Evolutionary conservation across 2,797 vertebrate species (phyloP), one percentile per base, ranked within the genome.

Genomic region (Tinamus major): DNA sequence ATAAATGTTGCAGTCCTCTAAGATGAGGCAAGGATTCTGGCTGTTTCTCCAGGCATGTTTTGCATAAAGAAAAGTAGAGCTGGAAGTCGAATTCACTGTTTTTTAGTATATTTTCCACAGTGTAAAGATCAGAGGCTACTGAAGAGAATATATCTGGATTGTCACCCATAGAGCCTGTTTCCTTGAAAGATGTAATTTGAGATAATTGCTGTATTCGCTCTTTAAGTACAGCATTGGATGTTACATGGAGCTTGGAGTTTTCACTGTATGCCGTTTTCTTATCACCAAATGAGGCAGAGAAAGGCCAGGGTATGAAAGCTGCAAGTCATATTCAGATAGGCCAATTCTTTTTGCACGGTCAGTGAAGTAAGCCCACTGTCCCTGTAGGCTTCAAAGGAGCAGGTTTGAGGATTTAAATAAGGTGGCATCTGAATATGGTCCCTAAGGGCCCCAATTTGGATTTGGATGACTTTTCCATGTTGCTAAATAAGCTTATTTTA

Each of bases 21-120:
- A 1, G 9, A 35, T 26, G 19, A 58, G 61, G 56, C 20, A 64
- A 29, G 77, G 35, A 64, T 79, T 82, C 79, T 61, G 69, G 37
- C 42, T 89, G 46, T 81, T 91, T 87, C 59, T 90, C 10, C 49
- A 55, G 67, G 21, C 26, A 37, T 80, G 27, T 10, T 87, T 79
- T 58, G 4, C 61, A 26, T 24, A 39, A 81, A 59, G 23, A 12
- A 74, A 83, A 92, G 49, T 4, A 84, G 35, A 77, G 4, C 4
- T 75, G 13, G 31, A 62, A 79, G 10, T 80, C 55, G 79, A 83
- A 53, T 0, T 0, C 8, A 1, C 0, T 37, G 6, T 0, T 16
- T 75, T 80, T 71, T 58, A 72, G 44, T 84, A 4, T 27, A 8
- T 44, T 39, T 79, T 55, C 84, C 12, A 19, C 16, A n/a, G 13